Evolutionary conservation across 2,888 invertebrate species (phyloP).

Genomic region (Epirrhoe tristata): DNA sequence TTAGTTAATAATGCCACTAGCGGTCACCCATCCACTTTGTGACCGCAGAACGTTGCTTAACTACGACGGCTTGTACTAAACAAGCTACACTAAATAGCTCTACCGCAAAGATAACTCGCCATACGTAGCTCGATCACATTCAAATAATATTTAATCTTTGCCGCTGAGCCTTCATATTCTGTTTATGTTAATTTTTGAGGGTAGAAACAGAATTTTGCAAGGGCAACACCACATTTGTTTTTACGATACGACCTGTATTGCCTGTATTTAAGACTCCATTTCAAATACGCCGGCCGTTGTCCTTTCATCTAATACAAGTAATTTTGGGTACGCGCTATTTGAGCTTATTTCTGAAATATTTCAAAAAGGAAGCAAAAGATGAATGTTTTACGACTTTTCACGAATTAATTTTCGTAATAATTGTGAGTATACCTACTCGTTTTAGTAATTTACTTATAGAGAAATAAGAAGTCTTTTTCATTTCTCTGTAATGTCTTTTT

Average conservation of each 20-base stretch:
- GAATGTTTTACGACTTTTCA: too few species aligned
- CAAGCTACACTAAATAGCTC: too few species aligned
- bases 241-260: conserved; percentile 56
- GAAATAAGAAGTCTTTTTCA: too few species aligned
- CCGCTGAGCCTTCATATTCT: conserved; percentile 42
- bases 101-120: too few species aligned
- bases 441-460: too few species aligned
- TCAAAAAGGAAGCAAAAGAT: not conserved
- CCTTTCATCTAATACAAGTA: not conserved
- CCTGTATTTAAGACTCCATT: conserved; percentile 48
- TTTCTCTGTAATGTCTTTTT: too few species aligned
- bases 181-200: conserved; percentile 59
- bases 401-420: too few species aligned
- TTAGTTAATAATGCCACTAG: too few species aligned
- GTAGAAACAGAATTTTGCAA: conserved; percentile 55
- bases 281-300: not conserved
- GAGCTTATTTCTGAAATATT: not conserved
- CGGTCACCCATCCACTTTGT: too few species aligned
- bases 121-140: conserved; percentile 35
- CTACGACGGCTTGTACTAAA: too few species aligned
- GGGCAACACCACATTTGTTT: conserved; percentile 58
- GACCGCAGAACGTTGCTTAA: too few species aligned
- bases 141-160: conserved; percentile 47
- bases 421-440: too few species aligned
- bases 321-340: not conserved